phyloP scores from a whole-genome alignment of 2,797 vertebrate species.

The Spheniscus humboldti region DNA sequence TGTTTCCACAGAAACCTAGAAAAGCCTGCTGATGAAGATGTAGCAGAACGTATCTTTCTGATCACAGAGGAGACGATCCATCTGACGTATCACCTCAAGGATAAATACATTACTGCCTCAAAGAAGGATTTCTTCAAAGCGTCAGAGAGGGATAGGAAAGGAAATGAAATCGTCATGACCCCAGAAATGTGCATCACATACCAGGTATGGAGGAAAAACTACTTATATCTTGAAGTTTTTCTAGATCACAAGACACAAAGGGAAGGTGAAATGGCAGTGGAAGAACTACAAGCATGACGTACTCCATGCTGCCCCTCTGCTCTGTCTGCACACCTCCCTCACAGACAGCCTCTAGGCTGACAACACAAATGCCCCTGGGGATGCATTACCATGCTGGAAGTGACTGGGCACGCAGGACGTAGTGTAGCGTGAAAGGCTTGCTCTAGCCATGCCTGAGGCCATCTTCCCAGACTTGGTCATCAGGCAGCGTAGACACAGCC shows the following conservation, averaged over 20 bases:
- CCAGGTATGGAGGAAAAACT: constrained; percentile 69
- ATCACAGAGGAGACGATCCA: constrained; percentile 71
- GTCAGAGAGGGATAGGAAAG: constrained; percentile 52
- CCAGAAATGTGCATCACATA: constrained; percentile 75
- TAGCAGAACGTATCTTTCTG: constrained; percentile 78
- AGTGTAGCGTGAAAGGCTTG: background rate
- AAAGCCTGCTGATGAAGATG: constrained; percentile 75
- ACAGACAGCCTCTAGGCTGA: background rate
- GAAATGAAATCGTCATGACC: constrained; percentile 66
- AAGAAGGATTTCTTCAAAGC: constrained; percentile 76
- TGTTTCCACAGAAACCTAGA: constrained; percentile 74
- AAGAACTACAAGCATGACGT: background rate
- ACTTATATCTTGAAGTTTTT: background rate
- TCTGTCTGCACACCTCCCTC: background rate
- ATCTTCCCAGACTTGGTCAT: background rate
- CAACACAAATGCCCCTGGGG: fast-evolving
- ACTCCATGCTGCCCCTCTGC: background rate
- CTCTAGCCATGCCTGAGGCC: background rate
- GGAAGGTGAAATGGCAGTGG: background rate
- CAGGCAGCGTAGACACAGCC: background rate
- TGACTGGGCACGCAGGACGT: fast-evolving
- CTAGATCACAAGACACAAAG: background rate
- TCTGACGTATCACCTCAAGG: constrained; percentile 77
- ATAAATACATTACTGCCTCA: constrained; percentile 73
- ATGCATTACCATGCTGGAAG: background rate